Evolutionary conservation across 2,113 vertebrate species (phyloP), one percentile per base, ranked within the genome.

Genomic region (Perca schrenkii): DNA sequence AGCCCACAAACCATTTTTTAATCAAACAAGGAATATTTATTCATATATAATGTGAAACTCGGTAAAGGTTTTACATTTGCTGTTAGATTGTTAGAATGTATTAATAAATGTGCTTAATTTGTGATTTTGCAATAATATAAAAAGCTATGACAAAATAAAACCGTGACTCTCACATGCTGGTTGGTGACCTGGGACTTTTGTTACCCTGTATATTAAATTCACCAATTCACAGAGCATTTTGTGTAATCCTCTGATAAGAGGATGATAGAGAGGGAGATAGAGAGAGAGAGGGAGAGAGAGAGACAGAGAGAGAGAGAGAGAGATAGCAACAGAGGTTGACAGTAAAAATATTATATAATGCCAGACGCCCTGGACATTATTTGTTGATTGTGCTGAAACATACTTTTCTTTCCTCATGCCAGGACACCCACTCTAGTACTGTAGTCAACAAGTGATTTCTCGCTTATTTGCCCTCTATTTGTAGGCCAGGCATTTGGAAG

Each of bases 161-260:
- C 36, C 0, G 61, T 10, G 49, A 54, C 47, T 74, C 53, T 77
- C 62, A 84, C 60, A 15, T 75, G 77, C 70, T 71, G 47, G 52
- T 14, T 25, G 40, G 34, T 77, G 88, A 88, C 88, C 89, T 58
- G 28, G n/a, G 77, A 88, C 82, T 60, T 84, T 82, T 86, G 74
- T 88, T 64, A 78, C 79, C 80, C 71, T 90, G 85, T 73, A 80
- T 89, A 92, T 92, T 88, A 89, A 90, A 93, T 89, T 90, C 79
- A 86, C 77, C 81, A 84, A 88, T 92, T 90, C 86, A 86, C 90
- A 84, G 86, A 91, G 82, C 83, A 61, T 88, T 88, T 85, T 56
- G 56, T 56, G 60, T 94, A 94, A 95, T 95, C 93, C 92, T 85
- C 79, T 73, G 87, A 84, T 92, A 94, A 93, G 89, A 94, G 92